Percentiles rank a stretch among this genome's conserved stretches.
Conservation (phyloP, 2,888 invertebrate species). For the Caenorhabditis becei region DNA sequence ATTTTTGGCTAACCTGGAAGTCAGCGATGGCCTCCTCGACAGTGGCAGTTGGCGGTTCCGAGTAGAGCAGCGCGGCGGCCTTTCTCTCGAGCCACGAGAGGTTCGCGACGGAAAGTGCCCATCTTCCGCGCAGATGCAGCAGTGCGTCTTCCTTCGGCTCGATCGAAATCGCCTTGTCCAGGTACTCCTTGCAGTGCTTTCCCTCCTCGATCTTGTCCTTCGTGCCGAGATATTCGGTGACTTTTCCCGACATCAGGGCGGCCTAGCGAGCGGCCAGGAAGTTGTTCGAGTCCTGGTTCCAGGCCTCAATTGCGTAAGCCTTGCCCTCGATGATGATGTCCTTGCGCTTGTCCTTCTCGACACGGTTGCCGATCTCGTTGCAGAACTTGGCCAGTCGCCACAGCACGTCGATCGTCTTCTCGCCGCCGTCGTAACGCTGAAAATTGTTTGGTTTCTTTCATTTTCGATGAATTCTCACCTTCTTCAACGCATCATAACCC, state of each 20-base stretch:
- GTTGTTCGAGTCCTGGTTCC: conserved; percentile 65
- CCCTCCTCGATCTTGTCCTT: conserved; percentile 80
- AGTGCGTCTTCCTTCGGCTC: conserved; percentile 70
- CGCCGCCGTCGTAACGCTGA: conserved; percentile 63
- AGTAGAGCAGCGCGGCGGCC: conserved; percentile 71
- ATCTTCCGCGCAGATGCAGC: conserved; percentile 73
- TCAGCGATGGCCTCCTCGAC: conserved; percentile 74
- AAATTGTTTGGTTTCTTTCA: conserved; percentile 1
- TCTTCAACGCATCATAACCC: conserved; percentile 68
- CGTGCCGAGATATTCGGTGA: conserved; percentile 76
- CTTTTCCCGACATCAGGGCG: conserved; percentile 75
- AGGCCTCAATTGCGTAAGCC: conserved; percentile 73
- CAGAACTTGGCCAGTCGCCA: conserved; percentile 77
- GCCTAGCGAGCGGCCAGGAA: conserved; percentile 78
- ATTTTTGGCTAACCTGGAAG: too few species aligned
- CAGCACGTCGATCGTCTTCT: conserved; percentile 70
- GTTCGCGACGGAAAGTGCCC: conserved; percentile 72
- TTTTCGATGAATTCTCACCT: conserved; percentile 52
- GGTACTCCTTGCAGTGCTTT: conserved; percentile 77
- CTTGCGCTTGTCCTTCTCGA: conserved; percentile 72
- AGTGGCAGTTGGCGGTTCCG: conserved; percentile 72
- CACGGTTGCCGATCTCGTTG: conserved; percentile 60
- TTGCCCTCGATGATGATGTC: conserved; percentile 74
- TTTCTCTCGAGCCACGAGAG: conserved; percentile 76
- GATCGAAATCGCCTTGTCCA: conserved; percentile 76